Percentiles rank a stretch among this genome's conserved stretches.
Conservation (phyloP, 2,113 vertebrate genomes). For the Tetrax tetrax region DNA sequence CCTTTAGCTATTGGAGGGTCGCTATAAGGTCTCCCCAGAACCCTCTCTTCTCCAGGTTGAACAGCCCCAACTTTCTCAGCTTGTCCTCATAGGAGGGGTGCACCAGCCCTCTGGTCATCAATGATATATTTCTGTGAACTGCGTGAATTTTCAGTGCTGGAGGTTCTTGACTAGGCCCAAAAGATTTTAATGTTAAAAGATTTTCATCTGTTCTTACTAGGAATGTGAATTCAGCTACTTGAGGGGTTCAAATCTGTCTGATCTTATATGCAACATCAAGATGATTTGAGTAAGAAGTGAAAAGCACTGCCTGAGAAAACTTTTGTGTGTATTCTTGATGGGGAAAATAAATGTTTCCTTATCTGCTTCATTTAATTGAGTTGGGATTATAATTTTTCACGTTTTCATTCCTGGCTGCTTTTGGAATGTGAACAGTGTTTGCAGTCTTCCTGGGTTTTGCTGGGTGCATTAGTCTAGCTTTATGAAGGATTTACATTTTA, state of each 20-base stretch:
- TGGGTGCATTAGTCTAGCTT: neutral
- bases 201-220: neutral
- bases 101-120: no score
- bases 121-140: neutral
- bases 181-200: neutral
- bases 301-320: neutral
- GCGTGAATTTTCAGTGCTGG: neutral
- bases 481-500: constrained; percentile 6
- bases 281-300: neutral
- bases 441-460: neutral
- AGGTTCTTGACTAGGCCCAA: neutral
- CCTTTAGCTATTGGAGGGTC: no score
- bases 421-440: neutral
- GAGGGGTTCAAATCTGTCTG: neutral
- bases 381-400: constrained; percentile 5
- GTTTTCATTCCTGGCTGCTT: constrained; percentile 10
- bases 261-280: neutral
- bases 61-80: no score
- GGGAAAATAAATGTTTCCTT: neutral
- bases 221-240: neutral
- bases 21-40: no score
- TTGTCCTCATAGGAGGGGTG: no score
- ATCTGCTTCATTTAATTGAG: constrained; percentile 27
- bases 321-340: neutral
- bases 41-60: no score